Evolutionary conservation across 2,113 vertebrate genomes (phyloP).

Genomic region (Plecturocebus donacophilus): DNA sequence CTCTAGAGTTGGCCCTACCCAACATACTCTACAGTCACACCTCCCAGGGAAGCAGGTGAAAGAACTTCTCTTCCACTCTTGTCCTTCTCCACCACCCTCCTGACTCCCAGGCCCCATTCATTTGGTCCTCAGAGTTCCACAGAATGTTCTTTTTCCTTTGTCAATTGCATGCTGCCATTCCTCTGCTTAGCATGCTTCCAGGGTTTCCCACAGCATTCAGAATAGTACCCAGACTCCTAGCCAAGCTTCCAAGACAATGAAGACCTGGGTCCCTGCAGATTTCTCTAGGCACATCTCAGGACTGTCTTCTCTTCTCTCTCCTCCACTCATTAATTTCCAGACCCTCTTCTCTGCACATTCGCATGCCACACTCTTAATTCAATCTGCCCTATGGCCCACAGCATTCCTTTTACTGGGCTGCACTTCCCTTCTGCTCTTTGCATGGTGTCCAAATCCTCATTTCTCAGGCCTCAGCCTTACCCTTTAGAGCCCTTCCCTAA

Average conservation of each 20-base stretch:
- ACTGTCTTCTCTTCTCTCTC: neutral
- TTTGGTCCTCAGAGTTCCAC: neutral
- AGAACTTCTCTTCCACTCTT: neutral
- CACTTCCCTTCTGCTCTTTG: neutral
- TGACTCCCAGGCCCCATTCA: neutral
- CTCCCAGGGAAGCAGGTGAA: too few relatives aligned
- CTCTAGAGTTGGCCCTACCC: neutral
- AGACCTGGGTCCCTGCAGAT: too few relatives aligned
- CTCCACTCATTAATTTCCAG: neutral
- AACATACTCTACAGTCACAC: too few relatives aligned
- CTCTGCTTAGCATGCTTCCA: neutral
- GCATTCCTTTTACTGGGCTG: neutral
- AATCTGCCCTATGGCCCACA: accelerated
- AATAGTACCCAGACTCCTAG: neutral
- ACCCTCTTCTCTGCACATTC: neutral
- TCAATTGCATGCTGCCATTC: neutral
- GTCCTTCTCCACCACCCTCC: neutral
- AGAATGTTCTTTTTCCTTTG: neutral
- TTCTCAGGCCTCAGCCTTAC: neutral
- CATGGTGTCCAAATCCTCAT: neutral
- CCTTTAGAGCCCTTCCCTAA: neutral
- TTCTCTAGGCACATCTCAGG: neutral
- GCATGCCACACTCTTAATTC: neutral
- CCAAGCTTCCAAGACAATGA: neutral
- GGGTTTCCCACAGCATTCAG: neutral